Base-by-base conservation (phyloP, 2,888 invertebrate species). In the Drosophila kanekoi region DNA sequence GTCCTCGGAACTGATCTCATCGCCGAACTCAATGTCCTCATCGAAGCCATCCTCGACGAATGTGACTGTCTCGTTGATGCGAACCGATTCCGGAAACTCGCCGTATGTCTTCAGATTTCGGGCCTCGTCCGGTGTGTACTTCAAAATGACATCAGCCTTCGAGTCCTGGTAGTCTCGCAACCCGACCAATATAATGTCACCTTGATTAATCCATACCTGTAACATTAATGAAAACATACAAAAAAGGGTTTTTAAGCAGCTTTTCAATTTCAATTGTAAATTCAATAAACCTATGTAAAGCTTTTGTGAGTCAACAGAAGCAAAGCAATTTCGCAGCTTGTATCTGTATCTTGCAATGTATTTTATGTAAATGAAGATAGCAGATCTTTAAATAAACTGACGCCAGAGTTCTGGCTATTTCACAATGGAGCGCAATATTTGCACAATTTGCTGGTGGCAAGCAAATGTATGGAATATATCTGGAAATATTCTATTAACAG, bases 41-140 rank as follows among this genome's bases (percentile, higher is more conserved):
- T 98, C 98, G 91, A 97, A 95, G 87, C 97, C 98, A 93, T 98
- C 98, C 91, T 98, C 97, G 79, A 97, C 97, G 92, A 98, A 98
- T 74, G 97, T 98, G 89, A 97, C 97, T 78, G 97, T 98, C 92
- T 98, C 98, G 93, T 98, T 98, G 94, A 99, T 98, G 93, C 98
- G 97, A 83, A 98, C 98, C 90, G 97, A 97, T 94, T 99, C 99
- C 66, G 99, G 99, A 93, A 99, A 97, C 94, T 99, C 98, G 90
- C 99, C 99, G 90, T 99, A 99, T 40, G 98, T 98, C 94, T 99
- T 99, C 92, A 99, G 94, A 94, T 99, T 99, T 92, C 99, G 95
- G 49, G 99, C 99, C 93, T 99, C 99, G 92, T 99, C 99, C 32
- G 99, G 97, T 76, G 99, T 99, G 92, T 99, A 99, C 93, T 99